Conservation (phyloP, 2,888 invertebrate genomes). For the Arge pagana region DNA sequence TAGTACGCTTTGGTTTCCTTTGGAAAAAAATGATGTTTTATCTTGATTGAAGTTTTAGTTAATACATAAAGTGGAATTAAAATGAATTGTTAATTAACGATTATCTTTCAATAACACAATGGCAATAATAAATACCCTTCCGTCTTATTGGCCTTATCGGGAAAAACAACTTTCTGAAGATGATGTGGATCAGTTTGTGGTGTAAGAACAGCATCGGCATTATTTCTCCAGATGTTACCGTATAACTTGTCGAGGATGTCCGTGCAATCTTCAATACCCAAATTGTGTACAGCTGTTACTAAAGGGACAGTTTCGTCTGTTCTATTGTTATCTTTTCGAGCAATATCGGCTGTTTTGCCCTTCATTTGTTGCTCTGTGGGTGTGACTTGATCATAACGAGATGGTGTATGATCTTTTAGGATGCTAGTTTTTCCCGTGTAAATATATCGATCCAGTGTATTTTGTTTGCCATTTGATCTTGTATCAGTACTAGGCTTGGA, state of each 20-base stretch:
- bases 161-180: slow-evolving; percentile 6
- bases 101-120: too few species aligned
- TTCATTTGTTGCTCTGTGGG: slow-evolving; percentile 8
- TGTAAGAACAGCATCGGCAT: slow-evolving; percentile 39
- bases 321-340: not conserved
- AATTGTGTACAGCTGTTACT: slow-evolving; percentile 15
- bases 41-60: too few species aligned
- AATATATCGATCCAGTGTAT: not conserved
- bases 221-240: slow-evolving; percentile 63
- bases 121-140: slow-evolving; percentile 46
- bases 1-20: slow-evolving; percentile 34
- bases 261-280: slow-evolving; percentile 41
- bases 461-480: not conserved
- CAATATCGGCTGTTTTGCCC: not conserved
- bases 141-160: slow-evolving; percentile 35
- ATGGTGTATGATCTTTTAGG: slow-evolving; percentile 13
- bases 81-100: not conserved
- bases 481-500: slow-evolving; percentile 16
- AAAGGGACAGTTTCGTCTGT: not conserved
- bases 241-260: slow-evolving; percentile 61
- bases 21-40: too few species aligned
- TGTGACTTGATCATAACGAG: too few species aligned
- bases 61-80: not conserved
- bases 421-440: slow-evolving; percentile 3
- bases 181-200: slow-evolving; percentile 43